phyloP scores from a whole-genome alignment of 2,888 invertebrate species.

The Opisthograptis luteolata region DNA sequence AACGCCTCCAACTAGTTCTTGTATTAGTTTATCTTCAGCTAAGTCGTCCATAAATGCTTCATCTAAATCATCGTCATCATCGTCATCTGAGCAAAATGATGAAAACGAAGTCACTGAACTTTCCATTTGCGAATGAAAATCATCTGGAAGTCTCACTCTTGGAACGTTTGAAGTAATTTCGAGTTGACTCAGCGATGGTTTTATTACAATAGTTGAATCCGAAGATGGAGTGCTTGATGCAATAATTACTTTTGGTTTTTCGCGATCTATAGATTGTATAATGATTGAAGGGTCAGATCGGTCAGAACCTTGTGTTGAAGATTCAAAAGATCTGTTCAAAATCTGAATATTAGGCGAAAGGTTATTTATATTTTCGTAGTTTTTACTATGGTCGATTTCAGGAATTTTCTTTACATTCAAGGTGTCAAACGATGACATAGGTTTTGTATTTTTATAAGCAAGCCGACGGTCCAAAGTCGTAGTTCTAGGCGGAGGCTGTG shows the following conservation, averaged over 20 bases:
- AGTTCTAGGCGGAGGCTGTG: constrained; percentile 90
- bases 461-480: constrained; percentile 87
- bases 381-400: constrained; percentile 48
- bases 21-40: constrained; percentile 71
- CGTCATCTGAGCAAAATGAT: constrained; percentile 69
- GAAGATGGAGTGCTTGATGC: constrained; percentile 75
- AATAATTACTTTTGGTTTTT: constrained; percentile 79
- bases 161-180: constrained; percentile 71
- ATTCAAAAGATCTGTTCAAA: constrained; percentile 57
- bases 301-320: constrained; percentile 36
- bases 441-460: constrained; percentile 71
- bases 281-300: constrained; percentile 40
- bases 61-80: constrained; percentile 57
- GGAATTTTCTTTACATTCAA: constrained; percentile 52
- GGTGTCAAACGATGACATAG: constrained; percentile 67
- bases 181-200: constrained; percentile 77
- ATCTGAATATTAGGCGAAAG: constrained; percentile 48
- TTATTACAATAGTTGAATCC: constrained; percentile 86
- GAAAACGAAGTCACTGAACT: constrained; percentile 69
- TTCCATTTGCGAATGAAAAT: constrained; percentile 66
- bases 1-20: constrained; percentile 76
- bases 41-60: constrained; percentile 63
- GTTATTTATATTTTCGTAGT: constrained; percentile 71
- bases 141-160: constrained; percentile 78
- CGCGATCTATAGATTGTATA: constrained; percentile 53